A percentile compares a stretch with the other conserved stretches of the same genome.
Conservation (phyloP, 2,888 invertebrate genomes). For the Scelioninae gen. 1 region DNA sequence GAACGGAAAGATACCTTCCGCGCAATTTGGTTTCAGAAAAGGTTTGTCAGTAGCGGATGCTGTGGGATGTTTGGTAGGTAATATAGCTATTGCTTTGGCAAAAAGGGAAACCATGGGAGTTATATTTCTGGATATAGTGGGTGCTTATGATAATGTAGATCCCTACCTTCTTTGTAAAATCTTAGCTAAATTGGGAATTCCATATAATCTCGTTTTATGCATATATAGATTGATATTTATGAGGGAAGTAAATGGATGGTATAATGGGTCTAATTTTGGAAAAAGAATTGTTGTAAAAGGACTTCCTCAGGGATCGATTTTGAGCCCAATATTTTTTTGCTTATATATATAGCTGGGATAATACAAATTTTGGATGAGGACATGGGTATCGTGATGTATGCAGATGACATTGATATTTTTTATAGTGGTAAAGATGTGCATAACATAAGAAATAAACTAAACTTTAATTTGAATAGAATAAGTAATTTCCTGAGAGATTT, state of each 20-base stretch:
- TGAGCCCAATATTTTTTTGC: conserved; percentile 10
- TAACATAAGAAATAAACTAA: neutral
- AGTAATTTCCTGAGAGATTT: neutral
- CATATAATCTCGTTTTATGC: neutral
- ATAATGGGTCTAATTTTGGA: neutral
- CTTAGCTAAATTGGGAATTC: neutral
- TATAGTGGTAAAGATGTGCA: neutral
- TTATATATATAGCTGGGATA: neutral
- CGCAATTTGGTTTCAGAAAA: no score
- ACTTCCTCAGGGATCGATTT: conserved; percentile 3
- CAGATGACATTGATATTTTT: conserved; percentile 1
- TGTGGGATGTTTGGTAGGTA: neutral
- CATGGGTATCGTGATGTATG: neutral
- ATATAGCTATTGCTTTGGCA: neutral
- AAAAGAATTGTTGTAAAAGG: neutral
- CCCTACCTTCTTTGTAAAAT: conserved; percentile 1
- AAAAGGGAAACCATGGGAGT: neutral
- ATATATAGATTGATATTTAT: neutral
- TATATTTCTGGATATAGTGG: neutral
- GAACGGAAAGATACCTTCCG: no score
- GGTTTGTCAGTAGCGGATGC: neutral
- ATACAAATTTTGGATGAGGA: neutral
- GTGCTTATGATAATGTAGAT: conserved; percentile 8
- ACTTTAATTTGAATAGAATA: neutral
- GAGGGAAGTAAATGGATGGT: neutral